Evolutionary conservation across 2,797 vertebrate genomes (phyloP).

Genomic region (Peromyscus melanophrys): DNA sequence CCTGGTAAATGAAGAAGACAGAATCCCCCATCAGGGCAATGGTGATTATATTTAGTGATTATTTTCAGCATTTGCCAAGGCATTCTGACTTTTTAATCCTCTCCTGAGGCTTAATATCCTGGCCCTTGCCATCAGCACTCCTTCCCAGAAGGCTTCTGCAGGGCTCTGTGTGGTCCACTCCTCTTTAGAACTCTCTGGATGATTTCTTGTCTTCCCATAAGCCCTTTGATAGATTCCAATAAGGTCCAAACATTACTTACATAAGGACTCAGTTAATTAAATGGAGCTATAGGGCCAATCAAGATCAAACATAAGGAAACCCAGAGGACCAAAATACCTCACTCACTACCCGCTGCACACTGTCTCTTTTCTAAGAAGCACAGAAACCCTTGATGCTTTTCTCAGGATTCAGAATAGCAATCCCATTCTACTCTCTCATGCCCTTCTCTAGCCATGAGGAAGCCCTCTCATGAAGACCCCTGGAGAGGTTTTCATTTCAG

Average conservation of each 20-base stretch:
- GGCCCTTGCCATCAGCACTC: background rate
- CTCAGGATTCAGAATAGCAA: background rate
- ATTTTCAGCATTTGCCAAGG: background rate
- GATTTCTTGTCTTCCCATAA: background rate
- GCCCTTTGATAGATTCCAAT: background rate
- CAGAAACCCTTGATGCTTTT: background rate
- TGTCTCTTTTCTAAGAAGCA: background rate
- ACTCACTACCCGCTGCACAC: background rate
- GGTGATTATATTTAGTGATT: background rate
- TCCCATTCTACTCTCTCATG: background rate
- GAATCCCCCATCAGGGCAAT: background rate
- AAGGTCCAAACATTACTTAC: background rate
- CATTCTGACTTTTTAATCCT: background rate
- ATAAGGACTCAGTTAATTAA: background rate
- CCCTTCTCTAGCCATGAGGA: background rate
- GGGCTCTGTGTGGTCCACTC: background rate
- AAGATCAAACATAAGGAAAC: conserved; percentile 22
- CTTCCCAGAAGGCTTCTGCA: background rate
- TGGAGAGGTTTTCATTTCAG: background rate
- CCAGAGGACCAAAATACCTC: background rate
- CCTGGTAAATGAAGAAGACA: background rate
- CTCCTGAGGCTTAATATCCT: background rate
- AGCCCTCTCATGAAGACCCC: background rate
- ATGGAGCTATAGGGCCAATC: background rate
- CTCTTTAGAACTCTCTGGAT: background rate